Conservation (phyloP, 2,797 vertebrate species). For the Sebastes steindachneri region DNA sequence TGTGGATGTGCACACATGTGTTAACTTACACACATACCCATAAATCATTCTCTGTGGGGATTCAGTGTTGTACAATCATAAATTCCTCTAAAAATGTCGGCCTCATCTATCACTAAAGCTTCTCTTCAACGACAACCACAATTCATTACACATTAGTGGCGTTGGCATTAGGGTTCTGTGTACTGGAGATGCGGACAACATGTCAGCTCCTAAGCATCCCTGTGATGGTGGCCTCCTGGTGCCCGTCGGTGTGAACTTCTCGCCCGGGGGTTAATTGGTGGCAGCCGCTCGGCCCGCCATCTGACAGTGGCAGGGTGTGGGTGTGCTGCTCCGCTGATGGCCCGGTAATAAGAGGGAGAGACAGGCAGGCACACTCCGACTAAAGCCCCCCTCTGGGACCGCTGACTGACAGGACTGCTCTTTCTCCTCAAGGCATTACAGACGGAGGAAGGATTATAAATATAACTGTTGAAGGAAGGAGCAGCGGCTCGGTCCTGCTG, state of each 20-base stretch:
- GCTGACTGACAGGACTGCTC: conserved; percentile 67
- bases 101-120: conserved; percentile 47
- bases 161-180: not conserved
- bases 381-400: conserved; percentile 26
- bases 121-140: conserved; percentile 21
- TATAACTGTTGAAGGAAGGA: conserved; percentile 16
- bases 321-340: conserved; percentile 62
- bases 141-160: conserved; percentile 40
- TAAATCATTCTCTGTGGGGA: conserved; percentile 50
- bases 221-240: conserved; percentile 31
- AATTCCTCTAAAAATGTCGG: conserved; percentile 52
- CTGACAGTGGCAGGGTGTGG: conserved; percentile 62
- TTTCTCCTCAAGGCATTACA: conserved; percentile 54
- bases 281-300: conserved; percentile 48
- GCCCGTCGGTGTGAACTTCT: conserved; percentile 39
- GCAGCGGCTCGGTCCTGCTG: conserved; percentile 15
- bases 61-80: conserved; percentile 36
- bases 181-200: conserved; percentile 30
- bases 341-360: conserved; percentile 62
- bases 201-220: conserved; percentile 29
- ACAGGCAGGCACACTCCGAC: conserved; percentile 38
- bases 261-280: conserved; percentile 75
- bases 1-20: conserved; percentile 26
- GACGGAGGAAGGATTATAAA: conserved; percentile 43
- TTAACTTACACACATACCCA: conserved; percentile 33